Base-by-base conservation (phyloP, 2,888 invertebrate genomes). In the Cylindroiulus punctatus region DNA sequence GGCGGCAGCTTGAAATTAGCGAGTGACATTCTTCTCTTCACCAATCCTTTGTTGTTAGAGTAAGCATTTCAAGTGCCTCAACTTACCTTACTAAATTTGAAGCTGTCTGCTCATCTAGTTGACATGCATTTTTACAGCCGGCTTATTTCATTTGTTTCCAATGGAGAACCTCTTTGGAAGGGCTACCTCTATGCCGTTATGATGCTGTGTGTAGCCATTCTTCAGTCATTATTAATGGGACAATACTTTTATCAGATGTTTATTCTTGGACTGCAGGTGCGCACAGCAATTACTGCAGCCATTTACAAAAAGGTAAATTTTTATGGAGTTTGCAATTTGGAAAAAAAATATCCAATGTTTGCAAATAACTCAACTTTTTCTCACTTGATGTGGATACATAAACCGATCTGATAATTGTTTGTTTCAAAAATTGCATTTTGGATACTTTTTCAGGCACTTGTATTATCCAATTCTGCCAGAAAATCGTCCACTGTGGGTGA, bases 211-310 rank as follows among this genome's bases (percentile, higher is more conserved):
- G 94, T 95, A 76, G 96, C 97, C 0, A 92, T 94, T 0, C 90
- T 95, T 0, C 97, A 97, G 91, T 97, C 98, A 0, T 91, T 97
- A 88, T 92, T 98, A 84, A 92, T 97, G 76, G 95, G 97, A 1
- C 97, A 97, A 90, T 98, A 98, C 91, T 98, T 97, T 91, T 96
- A 97, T 90, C 93, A 95, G 86, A 96, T 96, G 96, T 96, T 96
- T 91, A 92, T 96, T 84, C 95, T 97, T 26, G 98, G 98, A 4
- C 94, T 98, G 93, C 94, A 96, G 87, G 95, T 98, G 89, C 93
- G 97, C 87, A 96, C 97, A 0, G 95, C 96, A 0, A 91, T 97
- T 44, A 96, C 97, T n/a, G 95, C 96, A 88, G 94, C 97, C 86
- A 96, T 98, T 89, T 98, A 97, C 90, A 93, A 95, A 87, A 98